Percentiles rank a stretch among this genome's conserved stretches.
These are phyloP conservation scores for Branchellion lobata DNA, from an alignment of 2,888 invertebrate genomes.

Conservation along the genomic window DNA sequence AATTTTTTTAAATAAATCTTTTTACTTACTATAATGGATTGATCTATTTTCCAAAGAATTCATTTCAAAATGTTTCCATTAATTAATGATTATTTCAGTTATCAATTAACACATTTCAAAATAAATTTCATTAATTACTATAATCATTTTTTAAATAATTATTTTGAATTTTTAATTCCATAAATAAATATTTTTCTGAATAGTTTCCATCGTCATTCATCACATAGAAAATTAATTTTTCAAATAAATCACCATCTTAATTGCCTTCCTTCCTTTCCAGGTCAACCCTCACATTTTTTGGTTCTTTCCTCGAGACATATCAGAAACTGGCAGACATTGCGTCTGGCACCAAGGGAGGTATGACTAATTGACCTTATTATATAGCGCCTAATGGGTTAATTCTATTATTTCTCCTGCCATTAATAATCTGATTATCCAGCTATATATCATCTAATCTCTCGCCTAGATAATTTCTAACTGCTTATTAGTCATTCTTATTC, in stretches of 20 bases:
- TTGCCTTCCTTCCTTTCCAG: background rate
- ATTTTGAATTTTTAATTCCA: background rate
- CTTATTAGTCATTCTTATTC: too few species aligned
- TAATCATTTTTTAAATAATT: too few species aligned
- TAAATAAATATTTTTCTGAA: background rate
- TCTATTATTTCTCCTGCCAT: background rate
- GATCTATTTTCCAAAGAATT: too few species aligned
- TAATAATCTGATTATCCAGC: background rate
- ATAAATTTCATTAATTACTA: too few species aligned
- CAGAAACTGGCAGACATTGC: conserved; percentile 44
- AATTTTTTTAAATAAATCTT: too few species aligned
- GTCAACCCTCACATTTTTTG: conserved; percentile 22
- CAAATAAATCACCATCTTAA: background rate
- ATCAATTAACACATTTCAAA: too few species aligned
- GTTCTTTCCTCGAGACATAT: conserved; percentile 39
- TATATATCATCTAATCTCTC: too few species aligned
- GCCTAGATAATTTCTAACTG: too few species aligned
- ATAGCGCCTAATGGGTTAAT: too few species aligned
- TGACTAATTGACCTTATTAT: background rate
- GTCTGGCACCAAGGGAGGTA: conserved; percentile 37
- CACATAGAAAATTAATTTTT: background rate
- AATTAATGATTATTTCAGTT: too few species aligned
- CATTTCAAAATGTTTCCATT: too few species aligned
- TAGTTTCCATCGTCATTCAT: background rate
- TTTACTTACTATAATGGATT: too few species aligned